phyloP scores from a whole-genome alignment of 2,888 invertebrate species.

The Mantis religiosa region DNA sequence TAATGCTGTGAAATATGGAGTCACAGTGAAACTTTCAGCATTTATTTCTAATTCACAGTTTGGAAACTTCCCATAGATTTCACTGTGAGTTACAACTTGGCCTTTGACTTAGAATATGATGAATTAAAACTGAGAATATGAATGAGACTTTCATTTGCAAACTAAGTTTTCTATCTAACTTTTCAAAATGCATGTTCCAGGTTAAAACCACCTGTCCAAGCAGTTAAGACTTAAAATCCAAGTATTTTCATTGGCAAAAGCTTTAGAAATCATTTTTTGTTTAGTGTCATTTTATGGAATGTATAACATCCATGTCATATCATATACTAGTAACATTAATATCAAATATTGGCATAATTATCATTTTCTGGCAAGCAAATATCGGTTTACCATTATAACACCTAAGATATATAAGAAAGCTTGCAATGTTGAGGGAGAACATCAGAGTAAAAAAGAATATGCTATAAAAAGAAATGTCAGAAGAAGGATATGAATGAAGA shows the following conservation, averaged over 20 bases:
- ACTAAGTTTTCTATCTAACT: background rate
- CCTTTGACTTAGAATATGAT: background rate
- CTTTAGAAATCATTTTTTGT: background rate
- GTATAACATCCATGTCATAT: too few species aligned
- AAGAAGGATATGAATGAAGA: too few species aligned
- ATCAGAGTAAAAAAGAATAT: too few species aligned
- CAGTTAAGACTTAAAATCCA: background rate
- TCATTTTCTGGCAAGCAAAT: too few species aligned
- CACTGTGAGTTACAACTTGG: background rate
- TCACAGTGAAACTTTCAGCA: background rate
- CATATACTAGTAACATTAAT: too few species aligned
- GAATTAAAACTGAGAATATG: background rate
- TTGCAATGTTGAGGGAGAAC: too few species aligned
- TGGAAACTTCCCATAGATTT: background rate
- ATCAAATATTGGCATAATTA: too few species aligned
- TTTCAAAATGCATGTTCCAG: background rate
- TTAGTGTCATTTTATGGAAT: too few species aligned
- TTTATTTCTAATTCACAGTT: background rate
- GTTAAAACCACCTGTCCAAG: background rate
- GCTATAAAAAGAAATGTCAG: too few species aligned
- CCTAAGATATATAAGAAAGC: too few species aligned
- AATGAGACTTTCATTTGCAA: background rate
- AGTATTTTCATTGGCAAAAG: background rate
- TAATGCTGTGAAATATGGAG: background rate
- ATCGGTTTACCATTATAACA: too few species aligned